Evolutionary conservation across 2,797 vertebrate species (phyloP).

Genomic region (Cyclura pinguis): DNA sequence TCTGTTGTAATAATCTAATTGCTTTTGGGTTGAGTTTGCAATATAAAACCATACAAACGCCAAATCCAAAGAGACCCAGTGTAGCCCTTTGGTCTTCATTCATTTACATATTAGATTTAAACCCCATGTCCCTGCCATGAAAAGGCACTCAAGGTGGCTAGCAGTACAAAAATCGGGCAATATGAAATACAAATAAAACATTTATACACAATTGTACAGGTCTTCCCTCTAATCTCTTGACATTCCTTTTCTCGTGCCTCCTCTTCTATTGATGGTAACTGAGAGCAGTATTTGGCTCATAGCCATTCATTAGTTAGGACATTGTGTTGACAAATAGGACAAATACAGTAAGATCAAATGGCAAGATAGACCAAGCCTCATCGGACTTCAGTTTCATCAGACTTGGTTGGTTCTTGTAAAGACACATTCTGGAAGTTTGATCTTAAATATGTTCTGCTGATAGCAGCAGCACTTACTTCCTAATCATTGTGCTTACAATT

Average conservation of each 20-base stretch:
- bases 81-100: conserved; percentile 27
- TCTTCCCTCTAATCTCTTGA: not conserved
- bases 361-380: not conserved
- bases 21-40: not conserved
- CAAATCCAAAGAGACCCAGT: not conserved
- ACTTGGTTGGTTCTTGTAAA: not conserved
- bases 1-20: rapidly evolving
- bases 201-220: no score
- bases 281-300: conserved; percentile 49
- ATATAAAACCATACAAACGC: not conserved
- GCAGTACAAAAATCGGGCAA: not conserved
- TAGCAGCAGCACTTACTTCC: not conserved
- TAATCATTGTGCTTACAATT: not conserved
- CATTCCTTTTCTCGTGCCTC: conserved; percentile 37
- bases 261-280: conserved; percentile 37
- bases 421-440: not conserved
- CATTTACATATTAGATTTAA: not conserved
- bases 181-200: not conserved
- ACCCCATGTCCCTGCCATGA: not conserved
- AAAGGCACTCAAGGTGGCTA: not conserved
- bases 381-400: rapidly evolving
- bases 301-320: not conserved
- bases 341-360: conserved; percentile 15
- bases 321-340: conserved; percentile 16
- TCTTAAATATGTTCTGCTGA: no score